Evolutionary conservation across 2,888 invertebrate genomes (phyloP), one percentile per base, ranked within the genome.

Genomic region (Anarsia innoxiella): DNA sequence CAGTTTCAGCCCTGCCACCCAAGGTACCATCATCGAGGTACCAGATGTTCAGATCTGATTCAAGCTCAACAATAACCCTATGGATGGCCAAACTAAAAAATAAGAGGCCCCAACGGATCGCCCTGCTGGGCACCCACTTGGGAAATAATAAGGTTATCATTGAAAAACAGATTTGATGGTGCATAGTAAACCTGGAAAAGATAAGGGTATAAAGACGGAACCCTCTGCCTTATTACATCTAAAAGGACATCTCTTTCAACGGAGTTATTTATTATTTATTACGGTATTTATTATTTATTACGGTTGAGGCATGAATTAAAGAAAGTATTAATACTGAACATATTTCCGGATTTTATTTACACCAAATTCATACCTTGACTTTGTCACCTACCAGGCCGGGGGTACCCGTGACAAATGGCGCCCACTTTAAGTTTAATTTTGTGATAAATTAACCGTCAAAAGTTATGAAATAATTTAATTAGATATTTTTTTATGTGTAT

Each of bases 121-220:
- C 32, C 32, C 15, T 32, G 32, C n/a, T 32, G 32, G 11, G 15
- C 14, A 11, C 29, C 29, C 8, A 29, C 29, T 5, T 29, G 29
- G 3, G 29, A 29, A 13, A 4, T n/a, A 6, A 29, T 12, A 13
- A 12, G 13, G n/a, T 14, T 13, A 13, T 13, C 14, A 12, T 29
- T 5, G 15, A 16, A 31, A 11, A 10, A 31, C 16, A 31, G 11
- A n/a, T 31, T 31, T 15, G 4, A 11, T n/a, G 15, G 5, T 2
- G 16, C 9, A 9, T 9, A 9, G 16, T 31, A 31, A 15, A 14
- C n/a, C 16, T 31, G 16, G 15, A n/a, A 8, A 16, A 16, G 31
- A 12, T 14, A 31, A 1, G 16, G 31, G n/a, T 14, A 31, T 6
- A 19, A 19, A 2, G 11, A 16, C 10, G 31, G 31, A 5, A 16